phyloP scores from a whole-genome alignment of 2,113 vertebrate genomes.

The Psettodes erumei region DNA sequence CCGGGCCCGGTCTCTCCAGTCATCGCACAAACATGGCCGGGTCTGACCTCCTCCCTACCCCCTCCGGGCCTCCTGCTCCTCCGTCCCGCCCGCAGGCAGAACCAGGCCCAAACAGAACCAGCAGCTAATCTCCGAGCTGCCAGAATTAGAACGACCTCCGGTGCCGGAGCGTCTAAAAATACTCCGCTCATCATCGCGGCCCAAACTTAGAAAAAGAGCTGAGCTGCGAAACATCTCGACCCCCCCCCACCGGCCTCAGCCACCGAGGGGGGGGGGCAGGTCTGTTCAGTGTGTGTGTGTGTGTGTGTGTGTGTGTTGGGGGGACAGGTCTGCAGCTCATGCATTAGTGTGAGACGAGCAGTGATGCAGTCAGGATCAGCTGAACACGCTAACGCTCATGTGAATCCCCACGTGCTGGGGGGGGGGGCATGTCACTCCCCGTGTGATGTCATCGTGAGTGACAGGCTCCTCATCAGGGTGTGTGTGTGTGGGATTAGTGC shows the following conservation, averaged over 20 bases:
- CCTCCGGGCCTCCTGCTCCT: constrained; percentile 21
- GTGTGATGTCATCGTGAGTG: constrained; percentile 73
- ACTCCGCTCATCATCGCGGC: constrained; percentile 46
- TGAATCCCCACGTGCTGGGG: constrained; percentile 73
- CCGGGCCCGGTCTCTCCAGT: no score
- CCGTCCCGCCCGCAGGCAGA: no score
- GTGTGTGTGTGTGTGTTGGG: no score
- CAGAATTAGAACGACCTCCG: constrained; percentile 59
- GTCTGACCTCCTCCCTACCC: constrained; percentile 49
- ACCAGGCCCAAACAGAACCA: constrained; percentile 9
- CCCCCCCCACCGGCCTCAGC: no score
- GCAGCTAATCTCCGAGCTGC: constrained; percentile 54
- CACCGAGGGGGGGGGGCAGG: no score
- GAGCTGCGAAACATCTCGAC: constrained; percentile 16
- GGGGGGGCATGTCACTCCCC: constrained; percentile 60
- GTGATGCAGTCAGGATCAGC: no score
- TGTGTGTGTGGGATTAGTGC: constrained; percentile 71
- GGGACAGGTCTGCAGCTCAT: no score
- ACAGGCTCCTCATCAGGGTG: constrained; percentile 62
- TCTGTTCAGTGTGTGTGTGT: no score
- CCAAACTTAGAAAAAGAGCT: constrained; percentile 53
- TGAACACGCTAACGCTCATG: constrained; percentile 73
- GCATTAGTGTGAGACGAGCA: no score
- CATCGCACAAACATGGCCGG: constrained; percentile 73
- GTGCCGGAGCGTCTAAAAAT: constrained; percentile 66